These are phyloP conservation scores for Propithecus deckenii DNA, from an alignment of 2,797 vertebrate genomes.

Conservation along the genomic window DNA sequence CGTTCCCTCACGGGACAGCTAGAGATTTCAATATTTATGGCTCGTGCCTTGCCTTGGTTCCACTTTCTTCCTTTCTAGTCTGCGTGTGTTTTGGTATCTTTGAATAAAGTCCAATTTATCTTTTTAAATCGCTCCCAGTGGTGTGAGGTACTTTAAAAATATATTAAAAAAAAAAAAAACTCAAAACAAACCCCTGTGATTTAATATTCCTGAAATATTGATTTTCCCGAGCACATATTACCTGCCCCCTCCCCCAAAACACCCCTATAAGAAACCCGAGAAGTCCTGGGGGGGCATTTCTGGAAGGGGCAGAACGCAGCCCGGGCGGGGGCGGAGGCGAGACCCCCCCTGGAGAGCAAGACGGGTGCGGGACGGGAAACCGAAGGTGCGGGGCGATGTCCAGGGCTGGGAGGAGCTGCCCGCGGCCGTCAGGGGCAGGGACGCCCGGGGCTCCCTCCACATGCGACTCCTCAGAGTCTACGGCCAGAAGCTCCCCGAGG, in stretches of 20 bases:
- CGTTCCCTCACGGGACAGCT: not conserved
- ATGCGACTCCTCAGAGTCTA: not conserved
- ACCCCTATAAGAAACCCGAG: rapidly evolving
- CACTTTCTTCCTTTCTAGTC: not conserved
- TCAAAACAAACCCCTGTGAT: too few relatives aligned
- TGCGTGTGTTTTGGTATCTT: not conserved
- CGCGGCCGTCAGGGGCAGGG: not conserved
- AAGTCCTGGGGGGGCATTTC: not conserved
- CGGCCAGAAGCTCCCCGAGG: not conserved
- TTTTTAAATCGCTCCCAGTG: not conserved
- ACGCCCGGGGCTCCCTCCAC: not conserved
- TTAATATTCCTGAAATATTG: not conserved
- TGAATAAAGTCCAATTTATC: not conserved
- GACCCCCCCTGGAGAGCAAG: rapidly evolving
- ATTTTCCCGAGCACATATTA: not conserved
- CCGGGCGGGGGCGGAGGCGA: rapidly evolving
- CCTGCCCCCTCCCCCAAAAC: rapidly evolving
- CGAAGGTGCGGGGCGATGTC: rapidly evolving
- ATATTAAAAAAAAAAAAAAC: not conserved
- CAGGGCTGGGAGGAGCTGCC: not conserved
- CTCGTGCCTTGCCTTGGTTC: not conserved
- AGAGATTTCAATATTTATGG: not conserved
- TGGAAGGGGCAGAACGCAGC: too few relatives aligned
- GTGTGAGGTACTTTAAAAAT: not conserved
- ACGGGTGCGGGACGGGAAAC: too few relatives aligned